phyloP scores from a whole-genome alignment of 2,797 vertebrate genomes.

The Borostomias antarcticus region DNA sequence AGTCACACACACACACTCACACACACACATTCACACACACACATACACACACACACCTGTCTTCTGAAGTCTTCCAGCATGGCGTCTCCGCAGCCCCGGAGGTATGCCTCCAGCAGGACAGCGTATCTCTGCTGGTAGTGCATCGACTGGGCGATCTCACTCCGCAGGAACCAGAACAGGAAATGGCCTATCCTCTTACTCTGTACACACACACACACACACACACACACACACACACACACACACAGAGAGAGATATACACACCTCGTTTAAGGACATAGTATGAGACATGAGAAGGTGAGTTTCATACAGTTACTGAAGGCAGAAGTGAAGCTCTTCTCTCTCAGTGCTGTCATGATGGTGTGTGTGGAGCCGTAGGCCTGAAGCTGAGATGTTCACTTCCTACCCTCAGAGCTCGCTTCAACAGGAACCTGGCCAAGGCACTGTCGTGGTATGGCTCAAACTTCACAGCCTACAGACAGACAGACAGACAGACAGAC shows the following conservation, averaged over 20 bases:
- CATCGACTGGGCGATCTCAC: conserved; percentile 97
- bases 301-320: neutral
- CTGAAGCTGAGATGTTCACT: neutral
- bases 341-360: neutral
- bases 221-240: neutral
- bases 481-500: conserved; percentile 19
- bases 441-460: conserved; percentile 98
- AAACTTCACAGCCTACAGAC: conserved; percentile 92
- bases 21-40: too few relatives aligned
- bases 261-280: neutral
- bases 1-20: too few relatives aligned
- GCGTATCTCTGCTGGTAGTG: conserved; percentile 97
- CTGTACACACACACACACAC: conserved; percentile 62
- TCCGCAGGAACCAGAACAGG: conserved; percentile 98
- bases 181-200: conserved; percentile 98
- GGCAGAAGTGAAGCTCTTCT: neutral
- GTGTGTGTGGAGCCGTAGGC: neutral
- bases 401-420: conserved; percentile 91
- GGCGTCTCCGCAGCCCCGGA: conserved; percentile 90
- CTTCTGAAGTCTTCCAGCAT: conserved; percentile 93
- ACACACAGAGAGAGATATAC: neutral
- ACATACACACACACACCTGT: conserved; percentile 67
- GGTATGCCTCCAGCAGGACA: conserved; percentile 93
- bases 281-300: neutral
- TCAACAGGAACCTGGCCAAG: conserved; percentile 92